Evolutionary conservation across 2,888 invertebrate species (phyloP), one percentile per base, ranked within the genome.

Genomic region (Smittia aterrima): DNA sequence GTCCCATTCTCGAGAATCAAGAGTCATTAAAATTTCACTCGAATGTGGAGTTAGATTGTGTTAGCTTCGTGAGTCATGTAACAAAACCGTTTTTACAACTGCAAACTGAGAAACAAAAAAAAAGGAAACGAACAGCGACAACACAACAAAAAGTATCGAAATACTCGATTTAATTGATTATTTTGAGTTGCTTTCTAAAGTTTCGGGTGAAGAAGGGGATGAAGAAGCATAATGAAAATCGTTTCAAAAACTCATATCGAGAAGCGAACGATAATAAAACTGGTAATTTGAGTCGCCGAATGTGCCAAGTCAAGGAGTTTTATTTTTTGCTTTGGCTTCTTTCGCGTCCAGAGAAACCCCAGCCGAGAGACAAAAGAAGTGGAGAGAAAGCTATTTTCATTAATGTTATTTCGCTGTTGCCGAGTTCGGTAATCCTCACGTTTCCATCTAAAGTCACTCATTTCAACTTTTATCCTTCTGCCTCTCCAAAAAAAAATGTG

Each of bases 161-260:
- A 66, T 66, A 66, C 66, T 38, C 38, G 22, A 66, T 38, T 38
- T 66, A 66, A 66, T 66, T 66, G 66, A 66, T 66, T 66, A 40
- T 66, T 66, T 66, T 66, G 66, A 66, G 1, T 18, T 32, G 25
- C 66, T 66, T 58, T 22, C 22, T 32, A 32, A 11, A 47, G 47
- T 47, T 47, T 47, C 47, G 47, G n/a, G n/a, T n/a, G n/a, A n/a
- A 38, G 38, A 11, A 11, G 47, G 47, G 47, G 47, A 47, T 47
- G 47, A 11, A 38, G 38, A 7, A n/a, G 47, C 13, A 47, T 16
- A 47, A 47, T 47, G 16, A 47, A 47, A 47, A 47, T 38, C 47
- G 47, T n/a, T 32, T 47, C 47, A 47, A 11, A n/a, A 6, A n/a
- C 9, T 47, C 47, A n/a, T 6, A 11, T 11, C n/a, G 47, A 22